Conservation (phyloP, 2,888 invertebrate species). For the Leptura quadrifasciata region DNA sequence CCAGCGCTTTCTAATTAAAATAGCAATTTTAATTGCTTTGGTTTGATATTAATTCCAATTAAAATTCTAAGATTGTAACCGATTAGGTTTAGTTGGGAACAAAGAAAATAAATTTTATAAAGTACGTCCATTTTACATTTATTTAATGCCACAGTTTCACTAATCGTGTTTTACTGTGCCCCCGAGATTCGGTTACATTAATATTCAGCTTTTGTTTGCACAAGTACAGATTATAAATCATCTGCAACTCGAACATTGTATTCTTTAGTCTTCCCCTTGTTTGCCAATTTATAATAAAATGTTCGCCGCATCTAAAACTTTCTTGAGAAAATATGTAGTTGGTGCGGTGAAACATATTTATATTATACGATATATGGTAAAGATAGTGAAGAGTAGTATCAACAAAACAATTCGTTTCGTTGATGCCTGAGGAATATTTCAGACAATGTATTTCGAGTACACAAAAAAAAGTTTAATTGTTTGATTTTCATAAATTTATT, state of each 20-base stretch:
- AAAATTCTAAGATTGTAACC: slow-evolving; percentile 36
- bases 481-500: too few species aligned
- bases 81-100: slow-evolving; percentile 38
- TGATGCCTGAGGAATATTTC: not conserved
- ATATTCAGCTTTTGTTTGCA: slow-evolving; percentile 32
- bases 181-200: slow-evolving; percentile 29
- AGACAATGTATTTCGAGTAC: not conserved
- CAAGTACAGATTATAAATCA: slow-evolving; percentile 37
- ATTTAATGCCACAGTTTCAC: slow-evolving; percentile 42
- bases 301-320: not conserved
- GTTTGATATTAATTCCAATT: slow-evolving; percentile 41
- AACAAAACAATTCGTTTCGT: not conserved
- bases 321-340: not conserved
- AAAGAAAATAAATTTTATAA: slow-evolving; percentile 42
- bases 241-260: slow-evolving; percentile 11
- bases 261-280: slow-evolving; percentile 26
- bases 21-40: slow-evolving; percentile 27
- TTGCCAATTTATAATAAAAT: slow-evolving; percentile 11
- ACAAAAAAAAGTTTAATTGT: too few species aligned
- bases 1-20: not conserved
- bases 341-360: not conserved
- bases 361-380: not conserved
- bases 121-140: slow-evolving; percentile 43
- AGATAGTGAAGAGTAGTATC: not conserved
- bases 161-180: slow-evolving; percentile 46